Base-by-base conservation (phyloP, 1,140 invertebrate genomes). In the Drosophila punjabiensis region DNA sequence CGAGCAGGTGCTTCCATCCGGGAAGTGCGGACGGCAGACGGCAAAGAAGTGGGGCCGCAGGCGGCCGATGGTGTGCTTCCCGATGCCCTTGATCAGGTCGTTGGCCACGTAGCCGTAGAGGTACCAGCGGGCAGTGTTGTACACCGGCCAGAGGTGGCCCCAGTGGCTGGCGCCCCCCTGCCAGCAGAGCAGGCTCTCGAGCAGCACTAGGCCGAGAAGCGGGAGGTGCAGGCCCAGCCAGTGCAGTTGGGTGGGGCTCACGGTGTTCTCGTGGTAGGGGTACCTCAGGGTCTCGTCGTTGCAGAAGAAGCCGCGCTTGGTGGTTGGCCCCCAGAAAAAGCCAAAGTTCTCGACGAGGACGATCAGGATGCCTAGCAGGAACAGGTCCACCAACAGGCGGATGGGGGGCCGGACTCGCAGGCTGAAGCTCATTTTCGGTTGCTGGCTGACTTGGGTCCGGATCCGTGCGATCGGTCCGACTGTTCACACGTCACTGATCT, bases 281-380 rank as follows among this genome's bases (percentile, higher is more conserved):
- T 99, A 97, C 81, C 95, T 95, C 32, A 99, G 95, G 41, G 97
- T 96, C 87, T 98, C 96, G 94, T 99, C 98, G 92, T 98, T 96
- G 94, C 98, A 99, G 93, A 97, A 99, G 94, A 99, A 99, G 11
- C 98, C 98, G 62, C 98, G 94, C 68, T 97, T 97, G 35, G 95
- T 93, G 8, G 95, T 35, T 0, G 45, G 43, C 3, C 61, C 53
- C 66, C 56, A 78, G 10, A 92, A 8, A 1, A 7, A 10, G 2
- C 14, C 35, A 9, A 91, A 77, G 41, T 86, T 64, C 14, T 37
- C 33, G 1, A 41, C 30, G 4, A 91, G 24, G 10, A 67, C 18
- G 5, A 89, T 43, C 1, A 90, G 32, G 0, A 53, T n/a, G 10
- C 35, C 55, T 14, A 88, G 18, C 0, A 88, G 18, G n/a, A 45